Base-by-base conservation (phyloP, 1,140 invertebrate species). In the Drosophila equinoxialis region DNA sequence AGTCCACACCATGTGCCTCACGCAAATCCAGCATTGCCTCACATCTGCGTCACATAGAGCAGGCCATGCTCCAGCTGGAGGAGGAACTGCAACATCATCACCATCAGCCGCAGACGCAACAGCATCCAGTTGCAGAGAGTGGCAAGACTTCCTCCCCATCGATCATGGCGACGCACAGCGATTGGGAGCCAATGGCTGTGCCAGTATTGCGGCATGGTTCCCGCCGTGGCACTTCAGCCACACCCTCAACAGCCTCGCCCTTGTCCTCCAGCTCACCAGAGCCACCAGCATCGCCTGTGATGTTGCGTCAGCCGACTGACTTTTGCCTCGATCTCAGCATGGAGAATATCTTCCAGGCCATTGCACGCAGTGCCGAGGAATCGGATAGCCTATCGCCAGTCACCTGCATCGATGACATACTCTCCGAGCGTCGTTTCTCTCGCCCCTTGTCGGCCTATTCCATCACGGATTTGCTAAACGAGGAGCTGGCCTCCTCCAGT, bases 321-420 rank as follows among this genome's bases (percentile, higher is more conserved):
- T 41, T 90, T n/a, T 90, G 76, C 55, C 78, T 91, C 10, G 79
- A 90, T n/a, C 62, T 84, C n/a, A 91, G 90, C 78, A 82, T 86
- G 74, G 90, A 91, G 76, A 85, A 91, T 42, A 86, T 91, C 30
- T 91, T 91, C 33, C 87, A 85, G 26, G 87, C 86, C 7, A 90
- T 91, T 2, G 90, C 90, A 23, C 68, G 79, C 23, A 90, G 77
- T 57, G 90, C 90, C 1, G 90, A 91, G 66, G 81, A 84, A 42
- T 45, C 66, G 17, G 63, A 65, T 6, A 76, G 81, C 1, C 70
- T 83, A 3, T 72, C 85, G 20, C 91, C 91, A 5, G 86, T 92
- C 30, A 90, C 90, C 74, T 71, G 90, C 58, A 91, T 92, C 59
- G 91, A 92, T 41, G 91, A 92, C 6, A 92, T 92, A 33, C 71